Base-by-base conservation (phyloP, 1,140 invertebrate species). In the Hermetia illucens region DNA sequence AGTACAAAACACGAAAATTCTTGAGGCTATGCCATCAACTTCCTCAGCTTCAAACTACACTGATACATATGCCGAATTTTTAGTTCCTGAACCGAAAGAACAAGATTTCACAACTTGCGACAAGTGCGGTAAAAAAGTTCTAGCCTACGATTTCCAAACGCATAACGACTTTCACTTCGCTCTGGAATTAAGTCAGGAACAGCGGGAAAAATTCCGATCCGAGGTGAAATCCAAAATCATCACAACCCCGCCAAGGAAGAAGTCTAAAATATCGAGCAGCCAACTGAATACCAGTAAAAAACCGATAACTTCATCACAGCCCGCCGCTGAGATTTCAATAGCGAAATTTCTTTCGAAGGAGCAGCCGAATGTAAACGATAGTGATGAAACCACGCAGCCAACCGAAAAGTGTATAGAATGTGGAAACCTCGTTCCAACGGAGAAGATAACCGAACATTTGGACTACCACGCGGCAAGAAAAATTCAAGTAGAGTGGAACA, bases 391-490 rank as follows among this genome's bases (percentile, higher is more conserved):
- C 24, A 22, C 5, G 5, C 20, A 48, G 6, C 16, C 39, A 38
- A 48, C 59, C n/a, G 58, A 69, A 50, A 55, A 56, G 25, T 80
- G 77, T 53, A 13, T 51, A 3, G 64, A 76, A 47, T 80, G 76
- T 49, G 59, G 66, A 39, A 71, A 70, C 55, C 63, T 56, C 45
- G 65, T 81, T 35, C 44, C 54, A 15, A 5, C 61, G 9, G 53
- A 60, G 3, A 71, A 71, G 42, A 65, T 70, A 47, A 34, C 50
- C 18, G 70, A 72, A 45, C 77, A 81, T 55, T 50, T 63, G 34
- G 76, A 81, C 58, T 79, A 71, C 56, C 77, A 81, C 51, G 61
- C 71, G 36, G 77, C 77, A 4, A 70, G 72, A 49, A 70, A 65
- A 49, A 46, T 79, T 25, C 74, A 38, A 29, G 5, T n/a, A n/a